Base-by-base conservation (phyloP, 2,797 vertebrate species). In the Falco naumanni region DNA sequence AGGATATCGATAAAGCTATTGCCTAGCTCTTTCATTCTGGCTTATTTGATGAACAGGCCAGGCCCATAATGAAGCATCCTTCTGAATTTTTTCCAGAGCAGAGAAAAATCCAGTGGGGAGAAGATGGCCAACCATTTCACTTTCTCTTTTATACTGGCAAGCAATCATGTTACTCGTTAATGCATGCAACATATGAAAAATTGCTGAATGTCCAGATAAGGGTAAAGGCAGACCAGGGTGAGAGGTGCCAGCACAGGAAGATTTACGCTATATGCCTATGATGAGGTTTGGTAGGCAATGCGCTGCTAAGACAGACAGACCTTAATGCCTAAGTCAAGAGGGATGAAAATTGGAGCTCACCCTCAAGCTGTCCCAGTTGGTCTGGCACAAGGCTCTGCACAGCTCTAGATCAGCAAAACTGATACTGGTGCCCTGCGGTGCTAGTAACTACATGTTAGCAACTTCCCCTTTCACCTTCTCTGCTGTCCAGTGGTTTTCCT, bases 101-200 rank as follows among this genome's bases (percentile, higher is more conserved):
- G 34, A 34, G 34, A 34, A 34, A 98, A 77, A 95, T 98, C 94
- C 99, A 99, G 79, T 99, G 99, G 99, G 99, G 98, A 96, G 97
- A 98, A 92, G 99, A 99, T 94, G 97, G 99, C 4, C 99, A 99
- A 72, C 99, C 99, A 21, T 99, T 99, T 97, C 98, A 99, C 97
- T 99, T 98, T 97, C 98, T 99, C 68, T 99, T 99, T 97, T 99
- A 99, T 97, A 99, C 99, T n/a, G 99, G 99, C 94, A 99, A 99
- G 84, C 99, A 98, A 85, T 97, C 98, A 1, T 99, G 98, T 98
- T 99, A 99, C 95, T 98, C 98, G 76, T 96, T 99, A 97, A 99
- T 99, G 98, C 99, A 99, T 48, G 99, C 99, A 98, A 99, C 37
- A 10, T 37, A 37, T 37, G 37, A 37, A 37, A 37, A 37, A 37